Conservation (phyloP, 2,888 invertebrate genomes). For the Beris chalybata region DNA sequence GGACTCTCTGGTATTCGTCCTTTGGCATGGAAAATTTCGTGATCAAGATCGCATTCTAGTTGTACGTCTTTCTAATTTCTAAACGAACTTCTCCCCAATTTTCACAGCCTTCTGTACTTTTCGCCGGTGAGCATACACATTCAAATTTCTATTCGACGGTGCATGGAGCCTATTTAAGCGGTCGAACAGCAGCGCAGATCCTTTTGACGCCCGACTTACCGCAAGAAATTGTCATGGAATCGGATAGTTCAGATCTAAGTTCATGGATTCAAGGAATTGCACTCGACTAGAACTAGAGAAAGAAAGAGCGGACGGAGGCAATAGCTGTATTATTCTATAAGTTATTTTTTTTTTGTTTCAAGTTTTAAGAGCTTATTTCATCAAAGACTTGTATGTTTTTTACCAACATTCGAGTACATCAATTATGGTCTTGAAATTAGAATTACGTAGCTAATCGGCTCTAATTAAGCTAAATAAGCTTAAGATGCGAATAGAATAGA, state of each 20-base stretch:
- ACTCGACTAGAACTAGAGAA: slow-evolving; percentile 60
- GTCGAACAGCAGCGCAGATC: slow-evolving; percentile 77
- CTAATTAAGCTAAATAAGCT: too few relatives aligned
- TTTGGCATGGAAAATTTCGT: too few relatives aligned
- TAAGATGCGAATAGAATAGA: too few relatives aligned
- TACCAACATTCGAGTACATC: too few relatives aligned
- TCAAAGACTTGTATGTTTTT: background rate
- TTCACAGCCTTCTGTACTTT: slow-evolving; percentile 77
- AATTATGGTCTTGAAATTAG: too few relatives aligned
- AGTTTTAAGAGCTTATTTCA: background rate
- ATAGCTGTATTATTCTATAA: too few relatives aligned
- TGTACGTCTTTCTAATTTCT: too few relatives aligned
- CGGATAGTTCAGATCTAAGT: slow-evolving; percentile 78
- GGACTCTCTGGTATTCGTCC: too few relatives aligned
- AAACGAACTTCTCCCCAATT: slow-evolving; percentile 14
- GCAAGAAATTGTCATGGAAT: slow-evolving; percentile 69
- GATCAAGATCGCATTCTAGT: too few relatives aligned
- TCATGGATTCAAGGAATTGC: slow-evolving; percentile 89
- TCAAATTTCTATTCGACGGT: slow-evolving; percentile 93
- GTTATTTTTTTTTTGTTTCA: too few relatives aligned
- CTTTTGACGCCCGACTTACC: slow-evolving; percentile 66
- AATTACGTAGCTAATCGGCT: too few relatives aligned
- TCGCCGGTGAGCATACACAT: slow-evolving; percentile 96
- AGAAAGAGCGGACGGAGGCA: too few relatives aligned
- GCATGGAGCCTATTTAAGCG: slow-evolving; percentile 90